Evolutionary conservation across 2,797 vertebrate genomes (phyloP), one percentile per base, ranked within the genome.

Genomic region (Pagetopsis macropterus): DNA sequence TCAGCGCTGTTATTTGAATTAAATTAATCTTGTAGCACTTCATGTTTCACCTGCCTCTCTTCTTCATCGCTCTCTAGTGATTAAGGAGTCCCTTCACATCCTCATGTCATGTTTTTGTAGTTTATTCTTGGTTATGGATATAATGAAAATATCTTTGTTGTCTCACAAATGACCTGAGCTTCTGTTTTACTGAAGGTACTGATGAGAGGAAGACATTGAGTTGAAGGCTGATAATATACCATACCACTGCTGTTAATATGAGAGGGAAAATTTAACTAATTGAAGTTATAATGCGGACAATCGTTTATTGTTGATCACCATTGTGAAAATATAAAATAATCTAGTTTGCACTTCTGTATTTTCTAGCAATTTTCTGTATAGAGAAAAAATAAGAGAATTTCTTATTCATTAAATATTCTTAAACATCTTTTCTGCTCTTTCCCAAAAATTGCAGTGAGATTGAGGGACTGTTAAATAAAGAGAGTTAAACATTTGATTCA

Each of bases 121-220:
- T 57, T 64, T n/a, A 65, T 65, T 74, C 40, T 52, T 58, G 17
- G 62, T 17, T 31, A 19, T 56, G 49, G 2, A 10, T 10, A 23
- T 21, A 21, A 23, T 13, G 9, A 61, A 52, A 52, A 37, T 7
- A 63, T 37, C 27, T 55, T 31, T 23, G 17, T 9, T 9, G 27
- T 37, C 27, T 46, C 17, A 48, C 27, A 56, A 19, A 57, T 40
- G 13, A 55, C 40, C 41, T 33, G 67, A 16, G 50, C 17, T 33
- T 27, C 21, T 21, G 19, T 21, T 5, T 11, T 12, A 4, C n/a
- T 12, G 19, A 17, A 3, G 13, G 12, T 49, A 19, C n/a, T 41
- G 48, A 50, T 64, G 19, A 51, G n/a, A 23, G 19, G 45, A 49
- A 23, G 15, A 59, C 17, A 37, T 14, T 27, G 33, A 7, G 33